Evolutionary conservation across 2,888 invertebrate genomes (phyloP).

Genomic region (Xestia c-nigrum): DNA sequence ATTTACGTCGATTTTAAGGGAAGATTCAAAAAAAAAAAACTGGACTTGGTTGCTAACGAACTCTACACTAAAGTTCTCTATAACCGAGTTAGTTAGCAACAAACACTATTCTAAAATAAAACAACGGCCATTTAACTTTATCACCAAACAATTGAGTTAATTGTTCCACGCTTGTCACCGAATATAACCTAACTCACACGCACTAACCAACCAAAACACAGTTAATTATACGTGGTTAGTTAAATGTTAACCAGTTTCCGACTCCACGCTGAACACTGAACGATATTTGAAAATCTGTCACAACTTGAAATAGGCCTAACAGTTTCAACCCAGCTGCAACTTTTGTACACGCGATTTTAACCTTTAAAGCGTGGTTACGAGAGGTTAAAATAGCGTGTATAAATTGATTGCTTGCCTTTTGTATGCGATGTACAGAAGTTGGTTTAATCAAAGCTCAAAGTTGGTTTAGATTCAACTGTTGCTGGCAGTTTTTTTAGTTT

Average conservation of each 20-base stretch:
- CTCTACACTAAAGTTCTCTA: neutral
- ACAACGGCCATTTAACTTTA: neutral
- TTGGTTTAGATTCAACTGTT: conserved; percentile 62
- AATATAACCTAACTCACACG: conserved; percentile 50
- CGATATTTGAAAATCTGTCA: conserved; percentile 69
- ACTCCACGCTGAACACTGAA: conserved; percentile 55
- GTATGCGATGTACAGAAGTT: conserved; percentile 46
- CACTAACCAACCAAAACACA: conserved; percentile 44
- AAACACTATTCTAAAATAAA: neutral
- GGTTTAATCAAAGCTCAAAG: conserved; percentile 68
- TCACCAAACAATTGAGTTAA: conserved; percentile 16
- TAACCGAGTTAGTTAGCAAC: neutral
- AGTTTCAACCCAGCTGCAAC: conserved; percentile 17
- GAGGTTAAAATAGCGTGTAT: conserved; percentile 37
- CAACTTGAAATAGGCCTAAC: conserved; percentile 48
- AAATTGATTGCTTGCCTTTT: conserved; percentile 40
- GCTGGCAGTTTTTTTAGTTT: conserved; percentile 52
- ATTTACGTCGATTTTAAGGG: too few relatives aligned
- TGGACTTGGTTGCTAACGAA: too few relatives aligned
- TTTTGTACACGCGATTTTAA: conserved; percentile 26
- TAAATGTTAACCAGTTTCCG: conserved; percentile 65
- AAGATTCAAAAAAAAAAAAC: too few relatives aligned
- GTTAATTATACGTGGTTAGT: conserved; percentile 65
- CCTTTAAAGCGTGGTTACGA: rapidly evolving
- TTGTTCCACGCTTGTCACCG: conserved; percentile 28